phyloP scores from a whole-genome alignment of 2,888 invertebrate genomes.

The Cryptus viduatorius region DNA sequence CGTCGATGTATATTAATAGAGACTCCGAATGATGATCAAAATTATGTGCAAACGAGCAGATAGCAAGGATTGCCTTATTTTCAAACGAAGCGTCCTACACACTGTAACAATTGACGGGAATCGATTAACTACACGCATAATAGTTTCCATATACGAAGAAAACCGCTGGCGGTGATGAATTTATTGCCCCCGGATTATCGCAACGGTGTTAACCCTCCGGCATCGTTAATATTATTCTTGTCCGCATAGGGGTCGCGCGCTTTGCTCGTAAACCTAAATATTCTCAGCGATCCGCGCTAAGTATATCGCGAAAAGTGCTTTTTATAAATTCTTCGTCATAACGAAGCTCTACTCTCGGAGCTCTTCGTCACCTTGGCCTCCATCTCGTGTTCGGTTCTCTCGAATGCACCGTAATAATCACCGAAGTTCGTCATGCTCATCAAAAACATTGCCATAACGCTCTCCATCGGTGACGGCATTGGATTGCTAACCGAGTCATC shows the following conservation, averaged over 20 bases:
- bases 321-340: slow-evolving; percentile 46
- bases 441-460: slow-evolving; percentile 98
- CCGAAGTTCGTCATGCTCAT: slow-evolving; percentile 99
- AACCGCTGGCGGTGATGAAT: slow-evolving; percentile 34
- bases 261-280: slow-evolving; percentile 67
- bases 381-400: slow-evolving; percentile 94
- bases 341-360: slow-evolving; percentile 12
- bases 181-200: slow-evolving; percentile 28
- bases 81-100: neutral
- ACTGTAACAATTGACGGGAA: neutral
- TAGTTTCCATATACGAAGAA: neutral
- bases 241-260: slow-evolving; percentile 30
- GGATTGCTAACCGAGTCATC: slow-evolving; percentile 94
- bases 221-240: slow-evolving; percentile 44
- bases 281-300: slow-evolving; percentile 29
- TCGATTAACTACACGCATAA: slow-evolving; percentile 17
- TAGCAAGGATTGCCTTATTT: neutral
- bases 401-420: slow-evolving; percentile 96
- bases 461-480: slow-evolving; percentile 96
- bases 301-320: slow-evolving; percentile 22
- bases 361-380: slow-evolving; percentile 91
- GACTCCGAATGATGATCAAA: neutral
- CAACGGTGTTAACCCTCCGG: too few species aligned
- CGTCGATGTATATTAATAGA: slow-evolving; percentile 33
- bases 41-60: neutral